phyloP scores from a whole-genome alignment of 2,113 vertebrate genomes.

The Dissostichus mawsoni region DNA sequence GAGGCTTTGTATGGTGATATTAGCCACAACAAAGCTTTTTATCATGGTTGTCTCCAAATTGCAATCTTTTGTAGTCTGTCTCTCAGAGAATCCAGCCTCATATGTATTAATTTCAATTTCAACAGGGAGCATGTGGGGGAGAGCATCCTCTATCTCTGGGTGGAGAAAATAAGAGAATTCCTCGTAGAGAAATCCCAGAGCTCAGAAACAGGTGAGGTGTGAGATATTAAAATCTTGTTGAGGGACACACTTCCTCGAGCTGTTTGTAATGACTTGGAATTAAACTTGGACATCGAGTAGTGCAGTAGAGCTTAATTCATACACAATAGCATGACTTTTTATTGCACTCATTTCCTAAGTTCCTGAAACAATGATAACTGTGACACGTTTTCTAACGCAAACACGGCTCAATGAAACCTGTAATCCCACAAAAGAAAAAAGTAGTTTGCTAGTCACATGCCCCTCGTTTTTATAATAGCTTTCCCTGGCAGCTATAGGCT shows the following conservation, averaged over 20 bases:
- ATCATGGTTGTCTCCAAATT: constrained; percentile 24
- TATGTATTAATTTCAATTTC: constrained; percentile 34
- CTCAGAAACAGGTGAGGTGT: constrained; percentile 87
- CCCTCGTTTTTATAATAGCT: no score
- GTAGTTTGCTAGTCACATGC: no score
- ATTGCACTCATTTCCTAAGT: background rate
- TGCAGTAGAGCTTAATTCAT: background rate
- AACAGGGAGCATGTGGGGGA: constrained; percentile 92
- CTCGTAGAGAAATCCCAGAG: constrained; percentile 88
- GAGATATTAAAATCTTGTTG: constrained; percentile 32
- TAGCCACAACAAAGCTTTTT: constrained; percentile 52
- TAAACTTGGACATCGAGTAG: background rate
- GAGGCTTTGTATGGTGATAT: constrained; percentile 30
- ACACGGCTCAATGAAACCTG: no score
- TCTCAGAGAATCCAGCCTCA: constrained; percentile 16
- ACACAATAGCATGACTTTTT: background rate
- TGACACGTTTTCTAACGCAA: no score
- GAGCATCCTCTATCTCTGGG: constrained; percentile 96
- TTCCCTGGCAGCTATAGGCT: no score
- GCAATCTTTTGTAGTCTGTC: constrained; percentile 6
- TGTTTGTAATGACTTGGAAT: background rate
- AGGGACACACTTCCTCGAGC: background rate
- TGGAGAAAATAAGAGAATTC: constrained; percentile 94
- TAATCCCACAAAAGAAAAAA: no score
- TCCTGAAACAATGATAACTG: no score